Evolutionary conservation across 2,888 invertebrate genomes (phyloP).

Genomic region (Seira musarum): DNA sequence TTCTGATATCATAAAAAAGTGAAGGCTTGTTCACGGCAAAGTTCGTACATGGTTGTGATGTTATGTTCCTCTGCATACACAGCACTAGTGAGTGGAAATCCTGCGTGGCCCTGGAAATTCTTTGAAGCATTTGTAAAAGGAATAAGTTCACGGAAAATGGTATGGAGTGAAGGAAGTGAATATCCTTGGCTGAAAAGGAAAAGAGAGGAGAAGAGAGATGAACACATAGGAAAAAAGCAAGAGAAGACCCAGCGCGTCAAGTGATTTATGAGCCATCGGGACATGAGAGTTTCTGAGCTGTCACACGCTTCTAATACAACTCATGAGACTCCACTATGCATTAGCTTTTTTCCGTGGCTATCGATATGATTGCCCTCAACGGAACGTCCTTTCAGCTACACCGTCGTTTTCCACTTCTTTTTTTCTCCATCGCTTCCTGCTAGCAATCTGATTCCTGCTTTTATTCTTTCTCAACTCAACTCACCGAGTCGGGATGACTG

Average conservation of each 20-base stretch:
- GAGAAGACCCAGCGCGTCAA: constrained; percentile 46
- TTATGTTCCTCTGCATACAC: constrained; percentile 40
- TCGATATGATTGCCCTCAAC: constrained; percentile 64
- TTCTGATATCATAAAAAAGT: constrained; percentile 13
- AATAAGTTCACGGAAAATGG: constrained; percentile 32
- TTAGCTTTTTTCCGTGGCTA: constrained; percentile 59
- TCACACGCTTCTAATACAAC: constrained; percentile 59
- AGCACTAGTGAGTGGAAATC: constrained; percentile 53
- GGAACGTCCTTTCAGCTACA: constrained; percentile 55
- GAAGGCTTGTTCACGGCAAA: neutral
- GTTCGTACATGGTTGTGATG: neutral
- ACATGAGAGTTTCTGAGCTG: constrained; percentile 60
- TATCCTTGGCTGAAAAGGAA: constrained; percentile 1
- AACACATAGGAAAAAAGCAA: constrained; percentile 19
- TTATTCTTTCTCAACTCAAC: constrained; percentile 16
- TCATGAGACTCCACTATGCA: constrained; percentile 57
- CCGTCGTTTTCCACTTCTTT: constrained; percentile 31
- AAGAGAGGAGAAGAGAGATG: constrained; percentile 25
- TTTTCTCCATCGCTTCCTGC: constrained; percentile 55
- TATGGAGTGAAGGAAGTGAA: constrained; percentile 20
- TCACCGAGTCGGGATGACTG: neutral
- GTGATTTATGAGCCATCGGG: constrained; percentile 61
- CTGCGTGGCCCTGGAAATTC: constrained; percentile 48
- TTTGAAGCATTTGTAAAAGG: constrained; percentile 32
- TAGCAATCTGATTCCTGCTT: constrained; percentile 56